Evolutionary conservation across 2,113 vertebrate species (phyloP).

Genomic region (Periophthalmodon schlosseri): DNA sequence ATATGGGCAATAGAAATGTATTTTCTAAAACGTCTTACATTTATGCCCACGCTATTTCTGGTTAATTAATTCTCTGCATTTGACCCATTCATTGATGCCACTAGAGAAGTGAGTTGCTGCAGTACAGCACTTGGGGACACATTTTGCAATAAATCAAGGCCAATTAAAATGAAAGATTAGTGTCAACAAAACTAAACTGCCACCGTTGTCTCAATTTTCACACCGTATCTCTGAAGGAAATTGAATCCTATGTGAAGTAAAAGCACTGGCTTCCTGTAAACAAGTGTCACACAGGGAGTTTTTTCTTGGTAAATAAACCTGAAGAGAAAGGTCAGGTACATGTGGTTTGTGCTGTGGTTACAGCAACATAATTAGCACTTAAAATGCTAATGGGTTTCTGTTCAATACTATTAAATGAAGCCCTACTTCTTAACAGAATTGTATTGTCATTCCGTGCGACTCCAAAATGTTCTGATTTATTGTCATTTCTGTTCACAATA

Average conservation of each 20-base stretch:
- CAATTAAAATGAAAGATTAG: too few species aligned
- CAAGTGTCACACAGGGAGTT: neutral
- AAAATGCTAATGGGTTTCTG: neutral
- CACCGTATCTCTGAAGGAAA: neutral
- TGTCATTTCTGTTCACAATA: neutral
- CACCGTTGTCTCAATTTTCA: neutral
- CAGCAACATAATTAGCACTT: neutral
- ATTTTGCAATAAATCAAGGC: too few species aligned
- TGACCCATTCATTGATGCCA: too few species aligned
- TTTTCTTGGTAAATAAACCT: neutral
- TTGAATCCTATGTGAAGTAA: neutral
- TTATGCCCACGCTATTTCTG: too few species aligned
- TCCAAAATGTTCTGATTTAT: neutral
- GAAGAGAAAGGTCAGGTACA: conserved; percentile 6
- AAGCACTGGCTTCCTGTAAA: neutral
- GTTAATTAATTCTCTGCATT: too few species aligned
- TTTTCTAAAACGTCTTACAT: too few species aligned
- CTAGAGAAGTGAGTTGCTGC: too few species aligned
- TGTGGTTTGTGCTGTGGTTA: neutral
- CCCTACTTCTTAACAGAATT: neutral
- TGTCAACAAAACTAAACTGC: neutral
- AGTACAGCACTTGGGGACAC: too few species aligned
- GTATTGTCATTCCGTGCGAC: neutral
- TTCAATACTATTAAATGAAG: neutral
- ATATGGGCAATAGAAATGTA: neutral